These are phyloP conservation scores for Rhamnusium bicolor DNA, from an alignment of 2,888 invertebrate species.

Conservation along the genomic window DNA sequence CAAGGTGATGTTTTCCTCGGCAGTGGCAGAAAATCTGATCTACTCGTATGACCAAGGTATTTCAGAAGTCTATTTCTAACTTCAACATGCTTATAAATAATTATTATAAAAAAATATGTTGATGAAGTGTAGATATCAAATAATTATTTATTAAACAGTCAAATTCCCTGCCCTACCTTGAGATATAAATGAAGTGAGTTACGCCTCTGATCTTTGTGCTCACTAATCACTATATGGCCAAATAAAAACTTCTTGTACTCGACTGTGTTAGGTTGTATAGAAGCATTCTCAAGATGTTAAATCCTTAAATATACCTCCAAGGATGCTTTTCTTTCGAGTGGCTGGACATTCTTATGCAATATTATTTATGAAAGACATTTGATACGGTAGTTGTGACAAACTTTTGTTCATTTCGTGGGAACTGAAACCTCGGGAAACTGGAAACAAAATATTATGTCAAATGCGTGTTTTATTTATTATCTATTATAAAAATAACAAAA, in stretches of 20 bases:
- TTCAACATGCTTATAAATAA: too few species aligned
- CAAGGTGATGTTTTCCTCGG: too few species aligned
- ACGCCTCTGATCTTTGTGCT: slow-evolving; percentile 1
- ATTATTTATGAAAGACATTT: slow-evolving; percentile 22
- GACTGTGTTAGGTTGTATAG: neutral
- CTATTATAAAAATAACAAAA: neutral
- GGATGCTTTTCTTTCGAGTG: slow-evolving; percentile 15
- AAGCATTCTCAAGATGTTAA: slow-evolving; percentile 11
- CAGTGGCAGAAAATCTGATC: too few species aligned
- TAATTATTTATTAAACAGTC: too few species aligned
- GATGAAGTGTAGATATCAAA: too few species aligned
- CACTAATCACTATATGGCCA: neutral
- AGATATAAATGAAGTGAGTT: neutral
- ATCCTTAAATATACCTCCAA: slow-evolving; percentile 10
- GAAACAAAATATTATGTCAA: neutral
- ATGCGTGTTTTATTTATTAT: slow-evolving; percentile 2
- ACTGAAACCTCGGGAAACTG: slow-evolving; percentile 9
- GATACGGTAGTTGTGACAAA: slow-evolving; percentile 27
- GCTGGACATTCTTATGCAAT: slow-evolving; percentile 26
- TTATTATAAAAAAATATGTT: too few species aligned
- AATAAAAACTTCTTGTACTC: neutral
- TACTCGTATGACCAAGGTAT: too few species aligned
- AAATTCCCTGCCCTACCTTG: too few species aligned
- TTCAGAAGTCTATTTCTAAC: too few species aligned
- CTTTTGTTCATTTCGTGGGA: slow-evolving; percentile 18